Percentiles rank a stretch among this genome's conserved stretches.
phyloP scores from a whole-genome alignment of 2,113 vertebrate species.

The Fukomys damarensis region DNA sequence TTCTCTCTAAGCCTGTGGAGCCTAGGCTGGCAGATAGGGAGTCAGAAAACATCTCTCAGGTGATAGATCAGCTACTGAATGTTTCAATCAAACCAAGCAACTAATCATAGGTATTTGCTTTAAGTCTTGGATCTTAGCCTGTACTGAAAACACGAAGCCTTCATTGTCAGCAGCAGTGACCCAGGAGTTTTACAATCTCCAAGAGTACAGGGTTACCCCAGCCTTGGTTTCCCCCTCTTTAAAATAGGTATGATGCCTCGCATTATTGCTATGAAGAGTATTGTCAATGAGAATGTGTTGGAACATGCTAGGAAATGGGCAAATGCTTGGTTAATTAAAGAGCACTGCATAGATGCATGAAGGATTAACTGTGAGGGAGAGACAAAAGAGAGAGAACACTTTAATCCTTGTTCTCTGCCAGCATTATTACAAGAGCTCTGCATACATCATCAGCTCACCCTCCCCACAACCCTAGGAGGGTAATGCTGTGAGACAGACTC shows the following conservation, averaged over 20 bases:
- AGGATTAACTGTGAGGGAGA: background rate
- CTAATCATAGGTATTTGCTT: background rate
- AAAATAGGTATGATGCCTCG: background rate
- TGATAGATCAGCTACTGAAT: background rate
- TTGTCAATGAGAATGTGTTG: background rate
- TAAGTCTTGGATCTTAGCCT: background rate
- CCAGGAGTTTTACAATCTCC: background rate
- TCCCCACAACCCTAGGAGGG: background rate
- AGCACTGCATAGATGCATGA: background rate
- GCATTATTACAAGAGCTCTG: background rate
- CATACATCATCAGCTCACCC: background rate
- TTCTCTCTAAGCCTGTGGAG: background rate
- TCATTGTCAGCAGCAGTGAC: background rate
- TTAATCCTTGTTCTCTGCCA: background rate
- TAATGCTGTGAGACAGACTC: background rate
- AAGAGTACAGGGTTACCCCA: background rate
- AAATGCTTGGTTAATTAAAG: background rate
- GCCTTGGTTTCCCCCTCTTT: slow-evolving; percentile 12
- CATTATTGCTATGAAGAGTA: background rate
- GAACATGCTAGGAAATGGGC: background rate
- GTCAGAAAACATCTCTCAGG: slow-evolving; percentile 46
- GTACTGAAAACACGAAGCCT: background rate
- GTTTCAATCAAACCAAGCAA: slow-evolving; percentile 10
- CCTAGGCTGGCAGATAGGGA: background rate
- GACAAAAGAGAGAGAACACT: background rate